These are phyloP conservation scores for Metallyticus violacea DNA, from an alignment of 2,888 invertebrate species.

Conservation along the genomic window DNA sequence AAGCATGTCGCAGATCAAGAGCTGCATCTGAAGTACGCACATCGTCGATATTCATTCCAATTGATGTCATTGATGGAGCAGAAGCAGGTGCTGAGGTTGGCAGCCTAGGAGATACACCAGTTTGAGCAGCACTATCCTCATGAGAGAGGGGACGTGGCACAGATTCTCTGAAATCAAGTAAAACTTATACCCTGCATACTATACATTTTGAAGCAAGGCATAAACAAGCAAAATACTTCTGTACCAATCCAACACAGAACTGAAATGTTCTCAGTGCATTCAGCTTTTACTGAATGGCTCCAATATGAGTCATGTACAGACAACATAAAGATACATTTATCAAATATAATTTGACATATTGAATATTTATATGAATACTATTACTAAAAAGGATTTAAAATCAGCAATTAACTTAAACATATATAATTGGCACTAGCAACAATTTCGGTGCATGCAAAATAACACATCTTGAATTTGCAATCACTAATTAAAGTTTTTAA, in stretches of 20 bases:
- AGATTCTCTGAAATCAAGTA: neutral
- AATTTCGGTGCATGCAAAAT: too few relatives aligned
- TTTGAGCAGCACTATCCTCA: conserved; percentile 24
- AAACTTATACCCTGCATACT: too few relatives aligned
- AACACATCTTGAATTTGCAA: too few relatives aligned
- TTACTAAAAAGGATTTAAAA: too few relatives aligned
- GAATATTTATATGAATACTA: too few relatives aligned
- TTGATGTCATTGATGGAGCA: neutral
- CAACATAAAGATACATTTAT: neutral
- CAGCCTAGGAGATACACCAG: conserved; percentile 24
- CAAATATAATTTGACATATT: neutral
- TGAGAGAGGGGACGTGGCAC: conserved; percentile 22
- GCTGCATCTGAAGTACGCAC: conserved; percentile 41
- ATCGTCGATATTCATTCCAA: conserved; percentile 21
- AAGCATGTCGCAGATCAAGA: conserved; percentile 52
- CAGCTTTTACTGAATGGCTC: too few relatives aligned
- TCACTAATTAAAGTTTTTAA: neutral
- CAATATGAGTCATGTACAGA: neutral
- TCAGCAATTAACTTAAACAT: too few relatives aligned
- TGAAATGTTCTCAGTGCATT: too few relatives aligned
- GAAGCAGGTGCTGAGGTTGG: neutral
- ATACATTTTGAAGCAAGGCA: too few relatives aligned
- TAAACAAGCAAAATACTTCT: too few relatives aligned
- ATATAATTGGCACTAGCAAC: too few relatives aligned
- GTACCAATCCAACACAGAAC: too few relatives aligned